Base-by-base conservation (phyloP, 2,113 vertebrate species). In the Gobius niger region DNA sequence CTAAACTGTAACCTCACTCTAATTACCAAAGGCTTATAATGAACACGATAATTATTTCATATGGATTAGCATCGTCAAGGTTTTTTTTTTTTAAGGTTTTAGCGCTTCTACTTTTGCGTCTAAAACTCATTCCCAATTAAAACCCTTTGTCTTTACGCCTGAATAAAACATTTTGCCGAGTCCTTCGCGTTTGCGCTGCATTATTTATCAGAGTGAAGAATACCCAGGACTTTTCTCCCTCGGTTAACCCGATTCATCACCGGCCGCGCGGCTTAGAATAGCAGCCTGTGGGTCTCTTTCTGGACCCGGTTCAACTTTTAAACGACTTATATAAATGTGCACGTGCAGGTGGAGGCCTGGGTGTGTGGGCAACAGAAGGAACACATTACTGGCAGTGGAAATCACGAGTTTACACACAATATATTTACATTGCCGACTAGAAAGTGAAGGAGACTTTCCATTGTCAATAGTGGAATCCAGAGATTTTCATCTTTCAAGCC, bases 181-280 rank as follows among this genome's bases (percentile, higher is more conserved):
- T 54, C 40, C 44, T 66, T 77, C n/a, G 13, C 16, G 24, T 63
- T 47, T 16, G 54, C 6, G 9, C 9, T 42, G 61, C 50, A 63
- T 74, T 67, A 63, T 74, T 67, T 42, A 70, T 65, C 63, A 67
- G 9, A 34, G 61, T 6, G 44, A 47, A 47, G 61, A 63, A 73
- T 44, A 51, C 4, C 9, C n/a, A 61, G 50, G 50, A 61, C 13
- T 44, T 52, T 11, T 53, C 44, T 49, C 56, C 51, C 44, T 44
- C 56, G 40, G 47, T 24, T 13, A 49, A 60, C 53, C 63, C 47
- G 59, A 54, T 70, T 68, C 15, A 60, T 63, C 44, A 51, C 6
- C 1, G 15, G 57, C 24, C 24, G 24, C 57, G 4, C 5, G 19
- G 6, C 47, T 44, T 34, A 24, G 73, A 67, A 75, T 24, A 65